A percentile compares a stretch with the other conserved stretches of the same genome.
These are phyloP conservation scores for Laspeyria flexula DNA, from an alignment of 2,888 invertebrate species.

Conservation along the genomic window DNA sequence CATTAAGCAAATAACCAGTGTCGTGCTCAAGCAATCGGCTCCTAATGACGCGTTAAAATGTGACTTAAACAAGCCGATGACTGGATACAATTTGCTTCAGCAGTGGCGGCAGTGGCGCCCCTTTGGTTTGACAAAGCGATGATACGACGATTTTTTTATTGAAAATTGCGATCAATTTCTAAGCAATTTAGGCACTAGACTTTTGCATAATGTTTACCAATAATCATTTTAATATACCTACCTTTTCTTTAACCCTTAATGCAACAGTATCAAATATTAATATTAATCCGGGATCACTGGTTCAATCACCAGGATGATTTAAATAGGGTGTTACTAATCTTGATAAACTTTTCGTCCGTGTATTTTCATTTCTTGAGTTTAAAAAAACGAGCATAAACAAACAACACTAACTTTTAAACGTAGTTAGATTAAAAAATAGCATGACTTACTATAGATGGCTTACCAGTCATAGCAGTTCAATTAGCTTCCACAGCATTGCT, in stretches of 20 bases:
- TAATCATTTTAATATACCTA: no score
- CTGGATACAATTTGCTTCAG: slow-evolving; percentile 69
- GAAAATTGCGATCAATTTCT: slow-evolving; percentile 3
- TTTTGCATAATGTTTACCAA: no score
- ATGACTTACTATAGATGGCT: neutral
- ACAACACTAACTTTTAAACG: no score
- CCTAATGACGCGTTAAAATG: slow-evolving; percentile 80
- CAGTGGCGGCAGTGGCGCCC: slow-evolving; percentile 45
- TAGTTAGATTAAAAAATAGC: no score
- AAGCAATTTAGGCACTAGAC: neutral
- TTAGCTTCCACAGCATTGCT: slow-evolving; percentile 15
- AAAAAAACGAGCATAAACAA: no score
- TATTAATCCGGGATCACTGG: no score
- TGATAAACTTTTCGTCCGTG: no score
- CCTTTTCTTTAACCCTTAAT: no score
- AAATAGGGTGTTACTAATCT: no score
- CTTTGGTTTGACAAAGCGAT: slow-evolving; percentile 51
- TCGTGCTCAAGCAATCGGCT: slow-evolving; percentile 76
- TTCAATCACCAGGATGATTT: no score
- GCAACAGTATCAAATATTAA: no score
- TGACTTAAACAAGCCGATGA: slow-evolving; percentile 73
- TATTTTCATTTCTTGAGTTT: no score
- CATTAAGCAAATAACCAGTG: slow-evolving; percentile 79
- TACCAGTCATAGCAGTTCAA: neutral
- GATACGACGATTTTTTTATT: slow-evolving; percentile 34